Base-by-base conservation (phyloP, 2,888 invertebrate genomes). In the Drepanosiphum platanoidis region DNA sequence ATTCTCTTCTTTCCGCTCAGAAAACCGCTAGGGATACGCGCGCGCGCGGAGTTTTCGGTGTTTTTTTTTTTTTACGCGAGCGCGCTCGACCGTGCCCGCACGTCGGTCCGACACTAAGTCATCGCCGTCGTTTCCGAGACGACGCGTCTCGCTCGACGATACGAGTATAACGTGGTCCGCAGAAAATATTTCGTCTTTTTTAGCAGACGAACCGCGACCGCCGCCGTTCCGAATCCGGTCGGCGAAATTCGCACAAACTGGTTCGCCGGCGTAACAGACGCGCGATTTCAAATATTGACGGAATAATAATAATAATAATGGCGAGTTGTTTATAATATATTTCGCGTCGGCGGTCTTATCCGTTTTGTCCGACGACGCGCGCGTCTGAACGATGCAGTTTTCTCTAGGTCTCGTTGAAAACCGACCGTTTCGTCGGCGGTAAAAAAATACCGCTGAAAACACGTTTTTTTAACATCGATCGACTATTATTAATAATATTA, bases 231-330 rank as follows among this genome's bases (percentile, higher is more conserved):
- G 11, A 58, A 81, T 71, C 71, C 58, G 58, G 81, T 81, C 71
- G 22, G n/a, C 39, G 22, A 71, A 81, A 58, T 71, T 81, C 30
- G 58, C 22, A 71, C 71, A 39, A 81, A 81, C 81, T 81, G 81
- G 81, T 81, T 81, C 39, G 39, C 30, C 8, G 42, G 11, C n/a
- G 3, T 30, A n/a, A n/a, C 18, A 27, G 27, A 71, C n/a, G n/a
- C n/a, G 66, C 18, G 79, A 79, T 79, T 46, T 46, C n/a, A 66
- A 66, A 66, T 79, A 81, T 81, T 81, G 70, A 58, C 58, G 30
- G 36, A 81, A 71, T 71, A 81, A 71, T 58, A 81, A 58, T 36
- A 81, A 71, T 71, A 81, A 71, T 58, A 81, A 58, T 36, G 36
- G 36, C 34, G 36, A n/a, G n/a, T n/a, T n/a, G n/a, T n/a, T n/a